These are phyloP conservation scores for Odontophorus gujanensis DNA, from an alignment of 2,113 vertebrate genomes.

Conservation along the genomic window DNA sequence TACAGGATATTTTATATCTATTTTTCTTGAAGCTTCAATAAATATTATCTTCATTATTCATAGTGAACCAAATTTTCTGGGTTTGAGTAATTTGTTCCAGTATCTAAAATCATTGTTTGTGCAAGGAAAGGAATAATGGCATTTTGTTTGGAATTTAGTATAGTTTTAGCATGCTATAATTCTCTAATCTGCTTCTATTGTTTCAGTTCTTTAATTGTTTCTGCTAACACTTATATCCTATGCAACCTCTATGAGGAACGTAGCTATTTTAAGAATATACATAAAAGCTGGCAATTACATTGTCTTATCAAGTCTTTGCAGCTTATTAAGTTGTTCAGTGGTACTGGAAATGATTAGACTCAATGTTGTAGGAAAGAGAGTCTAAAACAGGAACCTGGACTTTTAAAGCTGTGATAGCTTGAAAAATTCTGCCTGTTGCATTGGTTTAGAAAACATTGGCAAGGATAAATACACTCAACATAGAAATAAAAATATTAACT, in stretches of 20 bases:
- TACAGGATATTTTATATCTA: background rate
- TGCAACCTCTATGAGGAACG: slow-evolving; percentile 44
- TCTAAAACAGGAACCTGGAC: background rate
- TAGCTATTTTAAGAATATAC: slow-evolving; percentile 66
- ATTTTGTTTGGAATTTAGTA: background rate
- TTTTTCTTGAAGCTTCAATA: background rate
- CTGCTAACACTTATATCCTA: slow-evolving; percentile 51
- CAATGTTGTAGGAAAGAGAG: slow-evolving; percentile 6
- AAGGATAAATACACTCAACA: background rate
- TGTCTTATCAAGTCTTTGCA: slow-evolving; percentile 79
- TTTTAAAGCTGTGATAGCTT: background rate
- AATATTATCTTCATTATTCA: slow-evolving; percentile 2
- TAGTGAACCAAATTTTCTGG: background rate
- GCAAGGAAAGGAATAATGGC: background rate
- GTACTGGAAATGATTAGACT: slow-evolving; percentile 64
- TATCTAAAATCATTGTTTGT: slow-evolving; percentile 23
- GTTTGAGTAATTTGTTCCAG: slow-evolving; percentile 25
- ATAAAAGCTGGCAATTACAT: slow-evolving; percentile 76
- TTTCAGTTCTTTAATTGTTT: slow-evolving; percentile 71
- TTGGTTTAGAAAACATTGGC: background rate
- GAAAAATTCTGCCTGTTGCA: background rate
- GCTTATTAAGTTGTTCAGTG: slow-evolving; percentile 75
- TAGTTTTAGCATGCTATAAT: background rate
- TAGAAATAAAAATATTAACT: background rate
- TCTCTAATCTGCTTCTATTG: slow-evolving; percentile 58